Evolutionary conservation across 2,797 vertebrate species (phyloP), one percentile per base, ranked within the genome.

Genomic region (Vipera latastei): DNA sequence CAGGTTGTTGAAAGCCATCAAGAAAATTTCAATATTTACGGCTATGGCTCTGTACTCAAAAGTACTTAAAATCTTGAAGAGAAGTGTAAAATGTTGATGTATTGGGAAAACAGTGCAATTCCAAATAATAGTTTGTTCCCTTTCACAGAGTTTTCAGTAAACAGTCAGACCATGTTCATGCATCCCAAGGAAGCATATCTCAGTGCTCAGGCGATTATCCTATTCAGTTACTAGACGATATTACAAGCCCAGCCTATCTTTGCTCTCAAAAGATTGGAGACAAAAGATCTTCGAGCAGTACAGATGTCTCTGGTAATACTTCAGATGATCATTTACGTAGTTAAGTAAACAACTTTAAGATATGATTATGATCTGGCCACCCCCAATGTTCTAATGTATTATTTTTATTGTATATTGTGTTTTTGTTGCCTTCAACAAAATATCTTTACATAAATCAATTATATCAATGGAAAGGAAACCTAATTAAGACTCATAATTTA

Each of bases 281-380:
- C 93, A 98, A 98, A 92, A 98, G 98, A 73, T 99, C 98, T 90
- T 98, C 98, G 92, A 98, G 98, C 94, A 98, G 95, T 97, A 97
- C 97, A 5, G 99, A 99, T 96, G 97, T 98, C 89, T 98, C 99
- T 97, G 98, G 99, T 99, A 98, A n/a, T 44, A 14, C 55, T 95
- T 93, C 56, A 90, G 53, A 4, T 86, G 22, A 4, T 9, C 86
- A 88, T 94, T 25, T 90, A n/a, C 92, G 92, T 86, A 92, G 89
- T 60, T 83, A 91, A 89, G 38, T 92, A 86, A 6, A 25, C 8
- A 9, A 6, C 4, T 69, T 78, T 91, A 83, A 4, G 1, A 88
- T 3, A 11, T 86, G 7, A 3, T 61, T 90, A 55, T 11, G 85
- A 2, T 93, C 20, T 53, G 91, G 32, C 48, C 9, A 6, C 86